phyloP scores from a whole-genome alignment of 30 jellyfish, hydroid and myxozoan genomes.

The Catostylus mosaicus region DNA sequence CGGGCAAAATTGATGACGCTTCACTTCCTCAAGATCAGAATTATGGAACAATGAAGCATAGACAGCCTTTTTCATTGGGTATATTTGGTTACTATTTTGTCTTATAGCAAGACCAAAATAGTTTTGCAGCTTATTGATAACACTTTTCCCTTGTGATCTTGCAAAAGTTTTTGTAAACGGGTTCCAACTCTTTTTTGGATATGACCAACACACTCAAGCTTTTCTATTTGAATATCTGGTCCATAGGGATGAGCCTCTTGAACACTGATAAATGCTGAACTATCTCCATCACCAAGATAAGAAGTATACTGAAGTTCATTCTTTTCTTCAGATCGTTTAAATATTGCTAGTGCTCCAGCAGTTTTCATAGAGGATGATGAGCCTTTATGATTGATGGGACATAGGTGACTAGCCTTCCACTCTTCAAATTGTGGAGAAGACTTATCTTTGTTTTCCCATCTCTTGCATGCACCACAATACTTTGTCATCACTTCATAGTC shows the following conservation, averaged over 20 bases:
- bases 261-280: background rate
- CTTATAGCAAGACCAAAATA: conserved; percentile 17
- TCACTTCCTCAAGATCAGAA: background rate
- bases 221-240: background rate
- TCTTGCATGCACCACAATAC: background rate
- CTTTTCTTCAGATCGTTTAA: conserved; percentile 2
- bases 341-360: background rate
- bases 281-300: conserved; percentile 14
- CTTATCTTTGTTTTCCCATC: background rate
- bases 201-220: conserved; percentile 15
- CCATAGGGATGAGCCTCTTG: background rate
- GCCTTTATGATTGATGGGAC: background rate
- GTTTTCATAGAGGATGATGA: background rate
- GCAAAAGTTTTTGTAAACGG: background rate
- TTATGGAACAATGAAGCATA: background rate
- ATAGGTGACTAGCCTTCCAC: background rate
- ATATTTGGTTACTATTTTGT: background rate
- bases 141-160: background rate
- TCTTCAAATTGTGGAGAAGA: background rate
- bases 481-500: background rate
- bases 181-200: too few relatives aligned
- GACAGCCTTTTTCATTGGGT: conserved; percentile 4
- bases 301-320: background rate
- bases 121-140: conserved; percentile 1
- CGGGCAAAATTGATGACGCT: background rate